phyloP scores from a whole-genome alignment of 2,888 invertebrate genomes.

The Calliopum simillimum region DNA sequence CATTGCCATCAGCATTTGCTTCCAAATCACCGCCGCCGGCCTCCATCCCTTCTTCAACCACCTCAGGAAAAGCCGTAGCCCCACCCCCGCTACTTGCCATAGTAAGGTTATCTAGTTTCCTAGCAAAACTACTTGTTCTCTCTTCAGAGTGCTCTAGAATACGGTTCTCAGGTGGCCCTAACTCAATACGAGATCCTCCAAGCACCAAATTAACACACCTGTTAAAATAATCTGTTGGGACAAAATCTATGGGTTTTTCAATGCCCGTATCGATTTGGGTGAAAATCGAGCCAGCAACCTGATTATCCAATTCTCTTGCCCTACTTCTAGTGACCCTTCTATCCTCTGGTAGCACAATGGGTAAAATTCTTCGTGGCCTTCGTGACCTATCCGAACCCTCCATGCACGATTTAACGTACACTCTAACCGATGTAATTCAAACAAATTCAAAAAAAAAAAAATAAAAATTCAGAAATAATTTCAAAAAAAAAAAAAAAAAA shows the following conservation, averaged over 20 bases:
- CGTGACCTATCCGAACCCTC: too few relatives aligned
- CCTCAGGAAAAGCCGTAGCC: background rate
- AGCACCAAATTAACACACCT: slow-evolving; percentile 25
- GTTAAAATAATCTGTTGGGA: slow-evolving; percentile 5
- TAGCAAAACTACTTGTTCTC: background rate
- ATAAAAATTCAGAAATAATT: too few relatives aligned
- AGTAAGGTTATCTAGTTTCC: background rate
- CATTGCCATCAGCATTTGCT: background rate
- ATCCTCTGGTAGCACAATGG: background rate
- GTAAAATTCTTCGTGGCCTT: too few relatives aligned
- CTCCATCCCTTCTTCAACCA: too few relatives aligned
- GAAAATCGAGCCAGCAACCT: slow-evolving; percentile 16
- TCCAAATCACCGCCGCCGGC: background rate
- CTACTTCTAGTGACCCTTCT: background rate
- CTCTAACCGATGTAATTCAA: too few relatives aligned
- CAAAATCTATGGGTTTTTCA: slow-evolving; percentile 1
- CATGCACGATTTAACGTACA: too few relatives aligned
- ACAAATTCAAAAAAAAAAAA: too few relatives aligned
- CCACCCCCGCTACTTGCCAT: background rate
- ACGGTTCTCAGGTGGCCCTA: background rate
- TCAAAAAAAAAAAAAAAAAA: too few relatives aligned
- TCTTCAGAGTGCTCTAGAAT: background rate
- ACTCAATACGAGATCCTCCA: background rate
- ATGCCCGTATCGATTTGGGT: background rate
- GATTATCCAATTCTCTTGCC: slow-evolving; percentile 10